phyloP scores from a whole-genome alignment of 2,113 vertebrate genomes.

The Phylloscopus whistleri region DNA sequence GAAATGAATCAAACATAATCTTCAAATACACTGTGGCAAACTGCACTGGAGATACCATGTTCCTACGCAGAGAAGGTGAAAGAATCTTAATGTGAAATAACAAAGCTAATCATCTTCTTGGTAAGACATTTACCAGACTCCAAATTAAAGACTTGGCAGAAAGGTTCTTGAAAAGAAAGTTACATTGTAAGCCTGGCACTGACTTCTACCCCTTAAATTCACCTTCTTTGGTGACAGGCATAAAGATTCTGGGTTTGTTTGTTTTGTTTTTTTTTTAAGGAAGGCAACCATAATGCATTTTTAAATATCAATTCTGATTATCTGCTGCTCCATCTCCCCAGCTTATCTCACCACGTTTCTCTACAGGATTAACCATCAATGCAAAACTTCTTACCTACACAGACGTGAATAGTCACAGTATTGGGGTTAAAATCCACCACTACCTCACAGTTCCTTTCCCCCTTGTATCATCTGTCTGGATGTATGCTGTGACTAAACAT shows the following conservation, averaged over 20 bases:
- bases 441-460: accelerated
- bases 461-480: not conserved
- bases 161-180: not conserved
- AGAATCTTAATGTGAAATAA: not conserved
- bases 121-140: not conserved
- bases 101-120: not conserved
- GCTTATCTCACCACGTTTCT: not conserved
- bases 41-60: not conserved
- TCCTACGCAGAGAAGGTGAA: not conserved
- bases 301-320: not conserved
- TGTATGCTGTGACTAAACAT: not conserved
- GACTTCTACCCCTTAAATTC: not conserved
- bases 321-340: not conserved
- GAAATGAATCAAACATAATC: not conserved
- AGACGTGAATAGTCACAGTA: not conserved
- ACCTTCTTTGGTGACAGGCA: not conserved
- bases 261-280: not conserved
- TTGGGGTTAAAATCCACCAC: not conserved
- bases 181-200: not conserved
- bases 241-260: not conserved
- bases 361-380: not conserved
- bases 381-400: not conserved
- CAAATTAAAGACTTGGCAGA: not conserved
- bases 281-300: not conserved
- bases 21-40: not conserved